These are phyloP conservation scores for Zaprionus vittiger DNA, from an alignment of 1,140 invertebrate genomes.

Conservation along the genomic window DNA sequence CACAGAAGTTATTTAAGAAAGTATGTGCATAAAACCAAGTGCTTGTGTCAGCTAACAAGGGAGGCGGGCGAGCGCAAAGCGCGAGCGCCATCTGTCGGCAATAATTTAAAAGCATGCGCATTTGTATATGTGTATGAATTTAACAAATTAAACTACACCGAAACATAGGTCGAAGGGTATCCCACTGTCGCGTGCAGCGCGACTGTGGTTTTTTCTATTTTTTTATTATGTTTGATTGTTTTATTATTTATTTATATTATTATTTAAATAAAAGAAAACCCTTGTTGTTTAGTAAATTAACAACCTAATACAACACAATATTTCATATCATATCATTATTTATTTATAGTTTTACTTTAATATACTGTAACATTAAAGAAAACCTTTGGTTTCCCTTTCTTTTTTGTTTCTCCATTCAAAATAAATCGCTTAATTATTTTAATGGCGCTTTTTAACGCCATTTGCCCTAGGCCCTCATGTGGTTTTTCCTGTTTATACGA, in stretches of 20 bases:
- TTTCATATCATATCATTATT: not conserved
- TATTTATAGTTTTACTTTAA: not conserved
- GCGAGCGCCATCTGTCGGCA: too few species aligned
- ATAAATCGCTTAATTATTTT: conserved; percentile 5
- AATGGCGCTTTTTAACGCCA: conserved; percentile 8
- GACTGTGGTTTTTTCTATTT: too few species aligned
- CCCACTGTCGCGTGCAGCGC: too few species aligned
- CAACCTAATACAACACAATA: not conserved
- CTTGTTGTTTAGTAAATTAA: not conserved
- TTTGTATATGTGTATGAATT: too few species aligned
- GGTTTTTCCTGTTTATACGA: conserved; percentile 32
- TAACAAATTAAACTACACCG: too few species aligned
- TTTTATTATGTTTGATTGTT: too few species aligned
- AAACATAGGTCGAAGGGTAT: too few species aligned
- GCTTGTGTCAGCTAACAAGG: too few species aligned
- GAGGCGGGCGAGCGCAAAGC: too few species aligned
- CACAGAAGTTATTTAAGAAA: too few species aligned
- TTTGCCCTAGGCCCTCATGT: conserved; percentile 17
- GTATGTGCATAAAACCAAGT: too few species aligned
- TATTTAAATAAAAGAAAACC: not conserved
- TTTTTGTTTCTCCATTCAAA: not conserved
- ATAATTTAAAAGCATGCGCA: too few species aligned
- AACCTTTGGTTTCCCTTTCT: not conserved
- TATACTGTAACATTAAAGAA: not conserved
- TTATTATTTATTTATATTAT: not conserved